These are phyloP conservation scores for Phyllotis vaccarum DNA, from an alignment of 2,797 vertebrate genomes.

Conservation along the genomic window DNA sequence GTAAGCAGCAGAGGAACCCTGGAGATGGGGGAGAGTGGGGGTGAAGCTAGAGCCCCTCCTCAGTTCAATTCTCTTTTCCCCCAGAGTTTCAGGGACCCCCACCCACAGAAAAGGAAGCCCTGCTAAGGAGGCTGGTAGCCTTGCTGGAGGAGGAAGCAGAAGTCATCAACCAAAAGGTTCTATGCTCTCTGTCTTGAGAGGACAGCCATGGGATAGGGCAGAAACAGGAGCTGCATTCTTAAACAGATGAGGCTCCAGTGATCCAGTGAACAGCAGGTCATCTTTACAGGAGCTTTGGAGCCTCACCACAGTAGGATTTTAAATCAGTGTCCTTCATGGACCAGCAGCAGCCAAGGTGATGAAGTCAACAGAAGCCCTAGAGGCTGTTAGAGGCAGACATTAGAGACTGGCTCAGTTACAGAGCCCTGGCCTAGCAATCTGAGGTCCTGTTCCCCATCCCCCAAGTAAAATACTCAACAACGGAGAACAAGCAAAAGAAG, in stretches of 20 bases:
- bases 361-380: background rate
- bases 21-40: background rate
- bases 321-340: background rate
- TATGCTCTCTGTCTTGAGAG: background rate
- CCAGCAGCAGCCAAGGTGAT: too few species aligned
- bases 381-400: too few species aligned
- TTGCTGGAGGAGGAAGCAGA: conserved; percentile 91
- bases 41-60: too few species aligned
- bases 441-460: background rate
- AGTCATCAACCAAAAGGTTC: conserved; percentile 89
- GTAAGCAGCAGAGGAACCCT: background rate
- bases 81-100: conserved; percentile 74
- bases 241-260: background rate
- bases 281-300: background rate
- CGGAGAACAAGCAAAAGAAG: background rate
- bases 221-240: background rate
- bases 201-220: background rate
- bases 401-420: background rate
- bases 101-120: conserved; percentile 87
- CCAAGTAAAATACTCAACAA: background rate
- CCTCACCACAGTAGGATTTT: background rate
- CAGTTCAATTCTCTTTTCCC: background rate
- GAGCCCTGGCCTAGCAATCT: background rate
- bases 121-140: conserved; percentile 89
- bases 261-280: background rate